A percentile compares a stretch with the other conserved stretches of the same genome.
Evolutionary conservation across 2,888 invertebrate genomes (phyloP).

Genomic region (Agrilus mali): DNA sequence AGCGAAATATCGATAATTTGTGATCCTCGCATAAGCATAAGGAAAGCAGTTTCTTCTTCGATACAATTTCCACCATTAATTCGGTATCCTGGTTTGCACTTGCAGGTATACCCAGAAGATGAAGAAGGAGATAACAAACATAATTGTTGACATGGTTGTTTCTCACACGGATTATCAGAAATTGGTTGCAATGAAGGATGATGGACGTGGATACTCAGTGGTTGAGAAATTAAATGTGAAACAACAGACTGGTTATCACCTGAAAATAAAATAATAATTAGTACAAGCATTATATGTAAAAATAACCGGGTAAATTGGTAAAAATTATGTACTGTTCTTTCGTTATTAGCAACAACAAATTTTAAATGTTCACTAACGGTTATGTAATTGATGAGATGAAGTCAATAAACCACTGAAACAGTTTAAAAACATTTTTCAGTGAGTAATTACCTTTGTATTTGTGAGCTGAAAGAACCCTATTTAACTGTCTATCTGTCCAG

Average conservation of each 20-base stretch:
- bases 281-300: no score
- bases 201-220: slow-evolving; percentile 88
- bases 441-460: slow-evolving; percentile 53
- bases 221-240: slow-evolving; percentile 88
- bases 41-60: slow-evolving; percentile 77
- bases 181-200: slow-evolving; percentile 88
- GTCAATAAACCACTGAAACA: neutral
- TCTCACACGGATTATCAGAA: slow-evolving; percentile 62
- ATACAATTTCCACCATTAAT: slow-evolving; percentile 52
- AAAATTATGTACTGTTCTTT: neutral
- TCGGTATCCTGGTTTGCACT: slow-evolving; percentile 82
- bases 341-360: neutral
- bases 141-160: slow-evolving; percentile 71
- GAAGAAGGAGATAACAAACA: slow-evolving; percentile 77
- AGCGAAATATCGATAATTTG: slow-evolving; percentile 79
- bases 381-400: no score
- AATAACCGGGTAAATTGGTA: neutral
- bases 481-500: slow-evolving; percentile 92
- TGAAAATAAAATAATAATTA: slow-evolving; percentile 10
- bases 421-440: neutral
- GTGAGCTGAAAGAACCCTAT: slow-evolving; percentile 79
- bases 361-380: neutral
- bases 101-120: slow-evolving; percentile 65
- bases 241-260: slow-evolving; percentile 89
- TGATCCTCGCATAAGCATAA: slow-evolving; percentile 80